phyloP scores from a whole-genome alignment of 1,140 invertebrate species.

The Mactra quadrangularis region DNA sequence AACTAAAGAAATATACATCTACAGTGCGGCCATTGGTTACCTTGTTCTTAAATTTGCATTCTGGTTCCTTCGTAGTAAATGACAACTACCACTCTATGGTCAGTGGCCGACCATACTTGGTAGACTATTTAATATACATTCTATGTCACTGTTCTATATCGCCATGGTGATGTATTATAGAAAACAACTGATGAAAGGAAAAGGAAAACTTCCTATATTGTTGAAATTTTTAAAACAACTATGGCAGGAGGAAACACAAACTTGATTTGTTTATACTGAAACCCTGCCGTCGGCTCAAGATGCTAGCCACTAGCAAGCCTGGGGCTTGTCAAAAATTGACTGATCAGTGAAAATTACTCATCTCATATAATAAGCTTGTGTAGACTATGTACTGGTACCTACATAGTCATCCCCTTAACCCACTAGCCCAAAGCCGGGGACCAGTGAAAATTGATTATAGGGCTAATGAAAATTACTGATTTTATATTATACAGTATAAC shows the following conservation, averaged over 20 bases:
- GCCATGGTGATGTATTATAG: slow-evolving; percentile 41
- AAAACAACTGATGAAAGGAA: slow-evolving; percentile 20
- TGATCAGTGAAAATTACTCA: too few species aligned
- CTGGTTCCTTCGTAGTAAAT: slow-evolving; percentile 66
- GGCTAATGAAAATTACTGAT: too few species aligned
- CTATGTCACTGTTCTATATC: slow-evolving; percentile 34
- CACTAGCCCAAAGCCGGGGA: too few species aligned
- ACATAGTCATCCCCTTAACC: too few species aligned
- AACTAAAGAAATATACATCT: slow-evolving; percentile 66
- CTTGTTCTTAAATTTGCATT: slow-evolving; percentile 67
- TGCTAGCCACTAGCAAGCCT: too few species aligned
- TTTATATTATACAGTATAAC: too few species aligned
- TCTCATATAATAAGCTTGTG: too few species aligned
- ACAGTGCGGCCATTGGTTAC: slow-evolving; percentile 70
- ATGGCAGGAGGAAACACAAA: not conserved
- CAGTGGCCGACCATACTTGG: not conserved
- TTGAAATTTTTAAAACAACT: slow-evolving; percentile 23
- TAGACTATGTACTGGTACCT: too few species aligned
- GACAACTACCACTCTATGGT: slow-evolving; percentile 34
- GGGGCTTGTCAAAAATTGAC: too few species aligned
- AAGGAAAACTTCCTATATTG: not conserved
- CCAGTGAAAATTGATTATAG: too few species aligned
- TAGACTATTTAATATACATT: slow-evolving; percentile 18
- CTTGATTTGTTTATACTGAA: too few species aligned
- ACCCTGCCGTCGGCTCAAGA: too few species aligned